Evolutionary conservation across 1,140 invertebrate species (phyloP), one percentile per base, ranked within the genome.

Genomic region (Aphidius gifuensis): DNA sequence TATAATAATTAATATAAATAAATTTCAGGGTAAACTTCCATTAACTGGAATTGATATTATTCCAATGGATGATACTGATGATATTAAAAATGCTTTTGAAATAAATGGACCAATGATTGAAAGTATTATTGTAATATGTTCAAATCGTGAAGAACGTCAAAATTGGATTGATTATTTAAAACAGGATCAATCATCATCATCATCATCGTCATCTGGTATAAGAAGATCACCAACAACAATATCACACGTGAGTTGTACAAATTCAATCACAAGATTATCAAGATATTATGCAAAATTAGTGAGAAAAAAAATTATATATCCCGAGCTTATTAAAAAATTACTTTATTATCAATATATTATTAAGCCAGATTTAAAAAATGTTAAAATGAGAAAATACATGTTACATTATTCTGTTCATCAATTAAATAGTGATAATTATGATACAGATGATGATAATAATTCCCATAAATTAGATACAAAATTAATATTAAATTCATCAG

Each of bases 21-120:
- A 53, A 51, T 65, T 51, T 58, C 70, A 96, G 93, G 94, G 94
- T 23, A 94, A 94, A 82, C 82, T 96, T 54, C 93, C 92, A 32
- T 77, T 97, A 32, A 92, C 92, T 69, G 93, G 92, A 61, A 90
- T 96, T 66, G 85, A 83, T 58, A 88, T 95, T 1, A 87, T 83
- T 64, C 85, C 87, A 69, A 76, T 92, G 65, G 92, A 94, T 66
- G 89, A 94, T 71, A 87, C 84, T 5, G 92, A 94, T 56, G 85
- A 86, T 43, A 85, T 87, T 69, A 92, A 92, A 79, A 90, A 95
- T 83, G 91, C 92, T 68, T 96, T 97, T 84, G 93, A 97, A 85
- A 94, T 97, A 69, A 90, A 83, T 74, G 87, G 93, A 57, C 88
- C 91, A 16, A 88, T 95, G 84, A 95, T 96, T 67, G 94, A 97